These are phyloP conservation scores for Cynocephalus volans DNA, from an alignment of 2,113 vertebrate species.

Conservation along the genomic window DNA sequence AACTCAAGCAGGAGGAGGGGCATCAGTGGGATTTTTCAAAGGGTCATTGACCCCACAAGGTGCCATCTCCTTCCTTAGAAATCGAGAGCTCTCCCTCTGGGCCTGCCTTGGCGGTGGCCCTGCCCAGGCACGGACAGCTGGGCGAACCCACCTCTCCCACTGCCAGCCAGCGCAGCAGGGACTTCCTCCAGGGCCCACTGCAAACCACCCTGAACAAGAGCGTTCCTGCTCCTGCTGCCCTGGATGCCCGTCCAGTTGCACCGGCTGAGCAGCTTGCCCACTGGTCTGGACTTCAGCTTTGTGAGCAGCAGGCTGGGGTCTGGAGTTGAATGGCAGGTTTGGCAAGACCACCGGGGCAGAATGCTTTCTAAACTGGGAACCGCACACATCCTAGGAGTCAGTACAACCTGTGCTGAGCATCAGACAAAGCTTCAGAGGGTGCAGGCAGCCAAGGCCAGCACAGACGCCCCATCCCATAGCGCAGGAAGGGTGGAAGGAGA, in stretches of 20 bases:
- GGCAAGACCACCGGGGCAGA: too few species aligned
- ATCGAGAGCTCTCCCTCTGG: neutral
- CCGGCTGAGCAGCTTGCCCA: neutral
- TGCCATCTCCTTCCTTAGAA: neutral
- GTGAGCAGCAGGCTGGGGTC: neutral
- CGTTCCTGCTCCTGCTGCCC: neutral
- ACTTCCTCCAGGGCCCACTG: accelerated
- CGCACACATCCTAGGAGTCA: neutral
- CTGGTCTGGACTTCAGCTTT: neutral
- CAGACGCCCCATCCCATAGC: neutral
- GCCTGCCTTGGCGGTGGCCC: neutral
- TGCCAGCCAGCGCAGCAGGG: neutral
- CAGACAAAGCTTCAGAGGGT: neutral
- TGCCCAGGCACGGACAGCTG: neutral
- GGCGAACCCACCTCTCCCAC: neutral
- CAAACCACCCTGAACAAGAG: neutral
- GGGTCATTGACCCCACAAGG: neutral
- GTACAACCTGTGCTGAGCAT: neutral
- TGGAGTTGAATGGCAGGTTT: neutral
- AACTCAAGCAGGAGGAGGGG: neutral
- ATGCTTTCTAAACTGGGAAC: too few species aligned
- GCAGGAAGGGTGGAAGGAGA: neutral
- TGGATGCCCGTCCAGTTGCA: neutral
- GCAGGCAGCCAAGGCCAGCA: too few species aligned
- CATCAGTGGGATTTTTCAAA: neutral